Base-by-base conservation (phyloP, 2,797 vertebrate genomes). In the Amphiprion clarkii region DNA sequence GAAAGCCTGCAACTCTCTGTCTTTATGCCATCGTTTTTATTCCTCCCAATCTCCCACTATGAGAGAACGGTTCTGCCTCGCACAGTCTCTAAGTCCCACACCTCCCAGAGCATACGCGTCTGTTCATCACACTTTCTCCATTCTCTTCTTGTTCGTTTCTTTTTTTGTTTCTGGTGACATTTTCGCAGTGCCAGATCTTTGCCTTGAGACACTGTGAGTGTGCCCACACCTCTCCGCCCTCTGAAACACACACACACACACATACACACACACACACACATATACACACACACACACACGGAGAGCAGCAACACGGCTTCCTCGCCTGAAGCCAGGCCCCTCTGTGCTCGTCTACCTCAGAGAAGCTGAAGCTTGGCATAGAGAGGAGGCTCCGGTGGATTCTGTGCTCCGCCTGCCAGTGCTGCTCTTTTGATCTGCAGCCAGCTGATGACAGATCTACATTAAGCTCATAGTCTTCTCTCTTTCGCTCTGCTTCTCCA, bases 371-470 rank as follows among this genome's bases (percentile, higher is more conserved):
- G 75, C 83, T 81, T 86, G 84, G 92, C 85, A 82, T 57, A 65
- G 76, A 87, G 71, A 86, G 83, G 78, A 85, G 88, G 83, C 91
- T 90, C 83, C 74, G 69, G 82, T 87, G 85, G 82, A 89, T 89
- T 92, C 88, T 86, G 74, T 79, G 76, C 84, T 85, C 81, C 74
- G 78, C 90, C 86, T 94, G 93, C 91, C 93, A 94, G 88, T 81
- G 87, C 82, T 80, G 82, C 85, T 88, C 90, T 92, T 94, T 90
- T 95, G 92, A 94, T 94, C 90, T 79, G 69, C 72, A 74, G 92
- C 93, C 93, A 93, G 89, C 86, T 91, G 92, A 92, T 93, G 93
- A 93, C 90, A 89, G 91, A 93, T 92, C 89, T 91, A 88, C 92
- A 91, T 93, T 92, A 91, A 92, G 91, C 91, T 85, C 81, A 68